These are phyloP conservation scores for Pseudomugil tenellus DNA, from an alignment of 2,797 vertebrate species.

Conservation along the genomic window DNA sequence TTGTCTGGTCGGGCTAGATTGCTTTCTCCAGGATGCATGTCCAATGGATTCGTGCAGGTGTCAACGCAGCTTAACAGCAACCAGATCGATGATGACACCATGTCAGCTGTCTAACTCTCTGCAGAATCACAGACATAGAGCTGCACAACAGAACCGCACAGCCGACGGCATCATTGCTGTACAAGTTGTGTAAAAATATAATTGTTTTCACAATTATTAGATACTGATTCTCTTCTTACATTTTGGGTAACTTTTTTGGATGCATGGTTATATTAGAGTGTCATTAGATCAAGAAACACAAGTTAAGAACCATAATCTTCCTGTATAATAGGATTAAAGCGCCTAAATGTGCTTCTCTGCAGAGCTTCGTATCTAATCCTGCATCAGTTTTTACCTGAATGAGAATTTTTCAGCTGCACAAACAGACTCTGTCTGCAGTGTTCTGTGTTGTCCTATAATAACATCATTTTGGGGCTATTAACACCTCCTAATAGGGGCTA, in stretches of 20 bases:
- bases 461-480: conserved; percentile 51
- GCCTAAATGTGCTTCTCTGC: background rate
- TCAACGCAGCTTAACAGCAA: conserved; percentile 66
- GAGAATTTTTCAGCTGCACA: conserved; percentile 36
- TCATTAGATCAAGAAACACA: background rate
- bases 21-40: conserved; percentile 62
- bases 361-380: conserved; percentile 13
- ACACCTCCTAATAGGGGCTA: conserved; percentile 33
- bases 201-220: conserved; percentile 22
- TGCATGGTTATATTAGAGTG: background rate
- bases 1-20: conserved; percentile 60
- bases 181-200: conserved; percentile 9
- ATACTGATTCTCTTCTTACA: background rate
- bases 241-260: conserved; percentile 6
- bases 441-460: conserved; percentile 9
- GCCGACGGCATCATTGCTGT: conserved; percentile 11
- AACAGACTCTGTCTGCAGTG: background rate
- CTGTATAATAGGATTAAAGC: background rate
- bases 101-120: conserved; percentile 57
- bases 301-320: background rate
- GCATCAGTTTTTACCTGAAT: conserved; percentile 10
- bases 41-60: conserved; percentile 78
- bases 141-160: conserved; percentile 21
- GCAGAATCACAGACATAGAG: conserved; percentile 41
- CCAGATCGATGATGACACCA: conserved; percentile 71